Conservation (phyloP, 1,140 invertebrate genomes). For the Dinothrombium tinctorium region DNA sequence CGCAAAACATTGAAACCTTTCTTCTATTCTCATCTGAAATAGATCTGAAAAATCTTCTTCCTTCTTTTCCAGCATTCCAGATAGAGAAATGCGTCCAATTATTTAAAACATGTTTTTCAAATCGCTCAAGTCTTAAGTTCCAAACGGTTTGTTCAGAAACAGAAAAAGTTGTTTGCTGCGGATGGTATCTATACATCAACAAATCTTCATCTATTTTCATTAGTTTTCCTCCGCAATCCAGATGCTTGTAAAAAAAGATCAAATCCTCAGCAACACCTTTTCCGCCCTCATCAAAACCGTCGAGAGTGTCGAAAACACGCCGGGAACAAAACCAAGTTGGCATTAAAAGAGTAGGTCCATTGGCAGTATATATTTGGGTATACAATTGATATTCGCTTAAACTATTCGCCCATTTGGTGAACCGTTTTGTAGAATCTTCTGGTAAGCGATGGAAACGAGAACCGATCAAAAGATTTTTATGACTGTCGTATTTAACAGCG, state of each 20-base stretch:
- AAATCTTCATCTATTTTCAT: constrained; percentile 32
- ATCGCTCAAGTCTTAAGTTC: too few species aligned
- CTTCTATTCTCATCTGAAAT: too few species aligned
- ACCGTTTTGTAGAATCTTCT: too few species aligned
- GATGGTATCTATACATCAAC: constrained; percentile 43
- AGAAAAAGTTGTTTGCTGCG: constrained; percentile 14
- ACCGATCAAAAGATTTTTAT: too few species aligned
- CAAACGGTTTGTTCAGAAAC: too few species aligned
- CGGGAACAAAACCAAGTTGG: constrained; percentile 54
- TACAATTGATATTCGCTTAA: constrained; percentile 30
- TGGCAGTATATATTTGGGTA: constrained; percentile 39
- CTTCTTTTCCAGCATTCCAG: too few species aligned
- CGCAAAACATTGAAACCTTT: too few species aligned
- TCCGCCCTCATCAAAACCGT: constrained; percentile 21
- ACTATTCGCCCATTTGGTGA: constrained; percentile 48
- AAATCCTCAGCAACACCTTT: constrained; percentile 40
- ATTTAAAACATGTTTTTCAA: too few species aligned
- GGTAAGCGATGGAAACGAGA: too few species aligned
- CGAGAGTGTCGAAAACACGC: constrained; percentile 30
- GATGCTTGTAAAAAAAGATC: constrained; percentile 46
- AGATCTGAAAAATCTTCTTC: too few species aligned
- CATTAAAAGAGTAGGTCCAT: constrained; percentile 53
- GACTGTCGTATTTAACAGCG: too few species aligned
- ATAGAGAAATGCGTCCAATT: too few species aligned
- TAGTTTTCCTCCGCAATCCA: constrained; percentile 32